Base-by-base conservation (phyloP, 2,888 invertebrate genomes). In the Hemicrepidius hirtus region DNA sequence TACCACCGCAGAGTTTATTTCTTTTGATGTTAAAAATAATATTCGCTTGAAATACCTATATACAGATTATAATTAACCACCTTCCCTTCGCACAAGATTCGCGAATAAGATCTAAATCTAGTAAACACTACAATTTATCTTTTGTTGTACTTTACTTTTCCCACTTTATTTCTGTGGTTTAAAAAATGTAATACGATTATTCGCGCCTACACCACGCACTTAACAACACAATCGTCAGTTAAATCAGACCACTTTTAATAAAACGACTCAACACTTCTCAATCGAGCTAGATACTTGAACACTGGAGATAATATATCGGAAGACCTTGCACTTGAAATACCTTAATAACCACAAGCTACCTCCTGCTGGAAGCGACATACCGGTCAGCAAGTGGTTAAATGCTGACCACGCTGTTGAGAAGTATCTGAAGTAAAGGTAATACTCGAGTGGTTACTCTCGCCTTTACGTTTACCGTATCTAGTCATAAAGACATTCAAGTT, bases 301-400 rank as follows among this genome's bases (percentile, higher is more conserved):
- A 46, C 7, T 7, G 32, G 32, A 32, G 46, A 63, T 68, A 60
- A 68, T 59, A 35, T 62, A 49, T 62, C 32, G 21, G 46, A 46
- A 65, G 68, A 62, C 72, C 68, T 71, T 72, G 55, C 53, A 66
- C 68, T 68, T 68, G 57, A 55, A 67, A 72, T 71, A 41, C 71
- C 68, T 70, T 65, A 70, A 66, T 71, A 65, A 66, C 59, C 50
- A 55, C 62, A 41, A 60, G 68, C 57, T 66, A n/a, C 37, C 21
- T 66, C 46, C 55, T 41, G 50, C 35, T 62, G 18, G 41, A 21
- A 63, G 63, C 53, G 46, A 50, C 63, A 62, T 41, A 46, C 53
- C 37, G 44, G 44, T 44, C 13, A 63, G 60, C 50, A 63, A 63
- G 60, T 69, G 68, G 68, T 55, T 41, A 53, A 66, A 69, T 63